Evolutionary conservation across 2,113 vertebrate species (phyloP), one percentile per base, ranked within the genome.

Genomic region (Polypterus senegalus): DNA sequence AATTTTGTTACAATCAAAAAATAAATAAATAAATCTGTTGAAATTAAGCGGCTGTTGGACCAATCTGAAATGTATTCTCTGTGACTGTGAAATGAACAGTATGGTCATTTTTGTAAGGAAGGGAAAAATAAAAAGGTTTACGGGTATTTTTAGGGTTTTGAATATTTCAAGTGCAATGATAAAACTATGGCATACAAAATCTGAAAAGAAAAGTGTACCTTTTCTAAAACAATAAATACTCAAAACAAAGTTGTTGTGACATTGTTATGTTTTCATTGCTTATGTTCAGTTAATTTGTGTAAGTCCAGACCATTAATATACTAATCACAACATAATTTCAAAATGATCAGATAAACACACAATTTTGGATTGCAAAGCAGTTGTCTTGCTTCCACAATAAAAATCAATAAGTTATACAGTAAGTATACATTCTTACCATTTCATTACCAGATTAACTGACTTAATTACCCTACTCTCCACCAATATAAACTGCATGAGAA

Each of bases 61-160:
- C 64, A 74, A 61, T 80, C 80, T 79, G 54, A 54, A 63, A 79
- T 63, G 74, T 83, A 74, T 72, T 73, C 76, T 86, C 83, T 83
- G 88, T 92, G 82, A 89, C 86, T 86, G 86, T 92, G 85, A 85
- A 82, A 78, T 77, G 76, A 78, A 83, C 76, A 85, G 61, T 73
- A 27, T 27, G 27, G 27, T 27, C 27, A 27, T 83, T 91, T 88
- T 92, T 92, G 82, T 92, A 91, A 73, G 59, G 57, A 67, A 83
- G 77, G 74, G 57, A 65, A 73, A 78, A 83, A 72, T 73, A 75
- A 81, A 81, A 74, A 81, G 72, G 82, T 82, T 76, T 68, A 83
- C 84, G 81, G 67, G 83, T 86, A 79, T 90, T 89, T 92, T 89
- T 89, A 82, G 83, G 73, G 81, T 84, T 81, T 83, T 83, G 70